These are phyloP conservation scores for Spodoptera litura DNA, from an alignment of 1,140 invertebrate species.

Conservation along the genomic window DNA sequence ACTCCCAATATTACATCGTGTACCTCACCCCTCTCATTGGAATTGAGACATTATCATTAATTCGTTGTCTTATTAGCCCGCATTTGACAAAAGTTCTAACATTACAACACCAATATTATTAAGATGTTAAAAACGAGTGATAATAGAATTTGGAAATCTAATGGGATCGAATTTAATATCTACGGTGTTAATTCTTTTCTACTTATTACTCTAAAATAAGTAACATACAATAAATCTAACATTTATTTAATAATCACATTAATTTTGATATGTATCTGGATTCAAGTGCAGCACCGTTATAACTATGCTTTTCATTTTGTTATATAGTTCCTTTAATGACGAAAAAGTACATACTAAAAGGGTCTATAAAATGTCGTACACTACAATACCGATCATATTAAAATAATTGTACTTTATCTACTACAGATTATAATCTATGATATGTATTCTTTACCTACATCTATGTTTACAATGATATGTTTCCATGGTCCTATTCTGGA, in stretches of 20 bases:
- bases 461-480: slow-evolving; percentile 81
- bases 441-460: slow-evolving; percentile 69
- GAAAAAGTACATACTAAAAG: slow-evolving; percentile 62
- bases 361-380: slow-evolving; percentile 79
- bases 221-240: slow-evolving; percentile 64
- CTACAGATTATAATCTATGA: slow-evolving; percentile 72
- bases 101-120: slow-evolving; percentile 55
- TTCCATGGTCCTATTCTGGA: slow-evolving; percentile 82
- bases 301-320: slow-evolving; percentile 55
- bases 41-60: slow-evolving; percentile 56
- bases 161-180: slow-evolving; percentile 37
- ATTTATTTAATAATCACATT: slow-evolving; percentile 77
- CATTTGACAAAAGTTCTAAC: slow-evolving; percentile 80
- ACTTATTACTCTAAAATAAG: slow-evolving; percentile 50
- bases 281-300: slow-evolving; percentile 63
- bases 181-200: slow-evolving; percentile 47
- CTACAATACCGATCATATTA: slow-evolving; percentile 83
- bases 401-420: slow-evolving; percentile 82
- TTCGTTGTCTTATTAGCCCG: slow-evolving; percentile 81
- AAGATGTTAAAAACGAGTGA: slow-evolving; percentile 44
- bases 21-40: slow-evolving; percentile 42
- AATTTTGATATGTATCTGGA: slow-evolving; percentile 76
- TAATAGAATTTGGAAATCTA: slow-evolving; percentile 45
- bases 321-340: slow-evolving; percentile 52
- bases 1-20: slow-evolving; percentile 51